Evolutionary conservation across 2,888 invertebrate species (phyloP).

Genomic region (Philopedon plagiatum): DNA sequence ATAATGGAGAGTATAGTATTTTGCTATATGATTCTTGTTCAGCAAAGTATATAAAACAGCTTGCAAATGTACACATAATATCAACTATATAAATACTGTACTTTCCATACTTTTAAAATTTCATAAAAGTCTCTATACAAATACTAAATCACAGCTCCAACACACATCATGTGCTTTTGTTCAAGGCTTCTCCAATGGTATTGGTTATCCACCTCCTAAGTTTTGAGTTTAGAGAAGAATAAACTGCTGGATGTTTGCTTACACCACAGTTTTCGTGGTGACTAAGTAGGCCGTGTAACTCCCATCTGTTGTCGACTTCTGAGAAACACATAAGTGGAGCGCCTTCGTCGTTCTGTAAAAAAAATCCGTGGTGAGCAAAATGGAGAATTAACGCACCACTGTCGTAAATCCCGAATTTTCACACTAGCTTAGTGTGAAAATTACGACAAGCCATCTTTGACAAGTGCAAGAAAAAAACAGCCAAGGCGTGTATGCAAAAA

Average conservation of each 20-base stretch:
- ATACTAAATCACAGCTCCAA: conserved; percentile 44
- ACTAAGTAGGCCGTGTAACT: conserved; percentile 74
- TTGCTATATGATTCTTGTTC: not conserved
- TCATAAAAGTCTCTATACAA: conserved; percentile 43
- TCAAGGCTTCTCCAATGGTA: conserved; percentile 63
- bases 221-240: conserved; percentile 67
- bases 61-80: not conserved
- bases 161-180: conserved; percentile 33
- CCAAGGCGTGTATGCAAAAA: too few species aligned
- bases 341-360: conserved; percentile 76
- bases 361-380: too few species aligned
- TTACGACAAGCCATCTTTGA: too few species aligned
- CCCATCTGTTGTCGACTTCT: conserved; percentile 70
- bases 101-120: not conserved
- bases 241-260: conserved; percentile 73
- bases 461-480: too few species aligned
- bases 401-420: too few species aligned
- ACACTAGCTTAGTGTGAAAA: too few species aligned
- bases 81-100: not conserved
- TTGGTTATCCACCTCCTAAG: conserved; percentile 68
- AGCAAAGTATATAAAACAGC: not conserved
- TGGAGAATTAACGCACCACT: too few species aligned
- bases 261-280: conserved; percentile 75
- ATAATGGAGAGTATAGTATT: not conserved
- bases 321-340: conserved; percentile 76